Evolutionary conservation across 2,888 invertebrate genomes (phyloP).

Genomic region (Melanophora roralis): DNA sequence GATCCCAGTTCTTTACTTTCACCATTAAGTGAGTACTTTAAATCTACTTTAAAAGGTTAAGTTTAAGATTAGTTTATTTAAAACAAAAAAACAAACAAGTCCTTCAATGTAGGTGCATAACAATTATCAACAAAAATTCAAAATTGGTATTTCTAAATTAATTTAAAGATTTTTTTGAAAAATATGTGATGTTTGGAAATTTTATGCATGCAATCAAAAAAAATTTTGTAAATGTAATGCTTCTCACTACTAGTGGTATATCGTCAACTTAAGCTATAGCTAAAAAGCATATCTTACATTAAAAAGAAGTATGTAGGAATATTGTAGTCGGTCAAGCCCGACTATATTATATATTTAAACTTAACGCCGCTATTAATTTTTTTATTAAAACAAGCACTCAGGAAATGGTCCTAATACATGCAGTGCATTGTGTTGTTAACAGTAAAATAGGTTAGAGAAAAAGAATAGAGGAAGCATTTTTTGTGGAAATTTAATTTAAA

Average conservation of each 20-base stretch:
- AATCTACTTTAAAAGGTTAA: not conserved
- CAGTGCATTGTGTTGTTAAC: too few species aligned
- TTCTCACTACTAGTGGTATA: slow-evolving; percentile 26
- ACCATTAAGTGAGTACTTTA: slow-evolving; percentile 86
- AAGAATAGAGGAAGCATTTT: too few species aligned
- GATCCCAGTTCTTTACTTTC: slow-evolving; percentile 92
- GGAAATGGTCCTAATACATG: too few species aligned
- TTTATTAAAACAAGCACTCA: too few species aligned
- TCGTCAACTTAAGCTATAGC: too few species aligned
- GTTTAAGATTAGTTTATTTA: slow-evolving; percentile 38
- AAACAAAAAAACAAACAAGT: slow-evolving; percentile 17
- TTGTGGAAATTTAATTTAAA: too few species aligned
- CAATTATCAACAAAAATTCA: slow-evolving; percentile 29
- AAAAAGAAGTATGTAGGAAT: too few species aligned
- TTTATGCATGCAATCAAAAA: slow-evolving; percentile 41
- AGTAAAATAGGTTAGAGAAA: too few species aligned
- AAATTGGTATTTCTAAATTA: slow-evolving; percentile 39
- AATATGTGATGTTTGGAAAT: slow-evolving; percentile 18
- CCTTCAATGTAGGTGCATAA: slow-evolving; percentile 42
- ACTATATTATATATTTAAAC: too few species aligned
- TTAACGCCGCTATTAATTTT: too few species aligned
- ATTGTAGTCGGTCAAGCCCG: too few species aligned
- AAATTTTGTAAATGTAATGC: slow-evolving; percentile 10
- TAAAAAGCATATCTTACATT: too few species aligned
- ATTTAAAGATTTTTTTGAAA: not conserved